Percentiles rank a stretch among this genome's conserved stretches.
Conservation (phyloP, 35 echinoderm and acorn worm genomes). For the Ophiothrix spiculata region DNA sequence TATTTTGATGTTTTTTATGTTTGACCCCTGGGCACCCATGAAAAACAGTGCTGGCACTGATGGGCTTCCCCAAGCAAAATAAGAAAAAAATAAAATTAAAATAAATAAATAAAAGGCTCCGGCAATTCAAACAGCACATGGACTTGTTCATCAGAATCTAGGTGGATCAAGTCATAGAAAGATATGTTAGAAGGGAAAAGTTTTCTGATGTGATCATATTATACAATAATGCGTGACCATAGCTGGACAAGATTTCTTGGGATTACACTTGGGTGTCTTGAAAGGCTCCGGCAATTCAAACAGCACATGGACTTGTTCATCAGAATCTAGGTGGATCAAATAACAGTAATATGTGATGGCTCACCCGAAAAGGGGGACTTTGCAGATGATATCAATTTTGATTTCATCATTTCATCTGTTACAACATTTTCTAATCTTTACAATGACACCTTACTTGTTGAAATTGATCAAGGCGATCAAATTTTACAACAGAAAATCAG, state of each 20-base stretch:
- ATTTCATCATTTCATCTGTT: no score
- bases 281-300: slow-evolving; percentile 21
- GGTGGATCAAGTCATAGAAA: no score
- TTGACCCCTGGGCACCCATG: neutral
- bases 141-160: slow-evolving; percentile 42
- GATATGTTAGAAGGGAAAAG: neutral
- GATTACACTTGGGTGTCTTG: neutral
- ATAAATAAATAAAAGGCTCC: neutral
- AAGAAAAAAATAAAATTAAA: neutral
- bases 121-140: slow-evolving; percentile 55
- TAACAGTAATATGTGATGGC: no score
- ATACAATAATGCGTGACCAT: neutral
- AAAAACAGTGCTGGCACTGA: no score
- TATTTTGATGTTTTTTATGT: neutral
- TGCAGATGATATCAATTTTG: no score
- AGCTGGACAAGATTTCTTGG: no score
- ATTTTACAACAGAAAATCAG: no score
- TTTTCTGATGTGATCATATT: neutral
- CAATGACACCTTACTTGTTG: no score
- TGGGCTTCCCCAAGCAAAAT: no score
- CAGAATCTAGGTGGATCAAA: neutral
- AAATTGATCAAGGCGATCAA: no score
- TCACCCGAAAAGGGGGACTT: no score
- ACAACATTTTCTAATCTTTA: no score
- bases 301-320: slow-evolving; percentile 20